A percentile compares a stretch with the other conserved stretches of the same genome.
phyloP scores from a whole-genome alignment of 2,888 invertebrate genomes.

The Mythimna loreyi region DNA sequence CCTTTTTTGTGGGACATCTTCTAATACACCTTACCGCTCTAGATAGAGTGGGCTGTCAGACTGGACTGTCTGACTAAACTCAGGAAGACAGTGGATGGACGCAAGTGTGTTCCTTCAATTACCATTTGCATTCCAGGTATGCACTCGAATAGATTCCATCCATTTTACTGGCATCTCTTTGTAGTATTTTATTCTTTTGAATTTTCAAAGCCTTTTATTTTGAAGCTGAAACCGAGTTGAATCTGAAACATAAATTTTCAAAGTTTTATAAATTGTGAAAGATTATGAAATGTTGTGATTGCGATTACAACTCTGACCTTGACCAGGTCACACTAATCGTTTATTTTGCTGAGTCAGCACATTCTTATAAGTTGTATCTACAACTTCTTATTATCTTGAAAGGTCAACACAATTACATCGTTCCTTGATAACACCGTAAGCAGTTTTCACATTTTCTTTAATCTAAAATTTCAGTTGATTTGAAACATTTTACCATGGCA shows the following conservation, averaged over 20 bases:
- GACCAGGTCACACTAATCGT: neutral
- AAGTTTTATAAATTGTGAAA: neutral
- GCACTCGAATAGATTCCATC: too few species aligned
- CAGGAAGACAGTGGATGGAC: too few species aligned
- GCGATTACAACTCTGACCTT: neutral
- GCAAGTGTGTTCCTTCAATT: too few species aligned
- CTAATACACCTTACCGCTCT: too few species aligned
- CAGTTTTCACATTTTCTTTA: neutral
- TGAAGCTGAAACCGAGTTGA: neutral
- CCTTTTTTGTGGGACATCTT: too few species aligned
- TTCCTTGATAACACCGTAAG: neutral
- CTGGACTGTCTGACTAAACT: too few species aligned
- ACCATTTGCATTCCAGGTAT: too few species aligned
- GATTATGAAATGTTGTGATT: neutral
- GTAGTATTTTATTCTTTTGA: too few species aligned
- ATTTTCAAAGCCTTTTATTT: neutral
- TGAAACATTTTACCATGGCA: conserved; percentile 8
- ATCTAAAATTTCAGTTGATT: neutral
- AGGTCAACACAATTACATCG: neutral
- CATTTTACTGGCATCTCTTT: too few species aligned
- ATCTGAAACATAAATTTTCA: neutral
- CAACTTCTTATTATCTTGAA: conserved; percentile 2
- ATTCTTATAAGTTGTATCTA: neutral
- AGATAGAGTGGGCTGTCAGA: too few species aligned
- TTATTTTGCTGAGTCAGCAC: neutral